Percentiles rank a stretch among this genome's conserved stretches.
These are phyloP conservation scores for Halesus radiatus DNA, from an alignment of 1,140 invertebrate species.

Conservation along the genomic window DNA sequence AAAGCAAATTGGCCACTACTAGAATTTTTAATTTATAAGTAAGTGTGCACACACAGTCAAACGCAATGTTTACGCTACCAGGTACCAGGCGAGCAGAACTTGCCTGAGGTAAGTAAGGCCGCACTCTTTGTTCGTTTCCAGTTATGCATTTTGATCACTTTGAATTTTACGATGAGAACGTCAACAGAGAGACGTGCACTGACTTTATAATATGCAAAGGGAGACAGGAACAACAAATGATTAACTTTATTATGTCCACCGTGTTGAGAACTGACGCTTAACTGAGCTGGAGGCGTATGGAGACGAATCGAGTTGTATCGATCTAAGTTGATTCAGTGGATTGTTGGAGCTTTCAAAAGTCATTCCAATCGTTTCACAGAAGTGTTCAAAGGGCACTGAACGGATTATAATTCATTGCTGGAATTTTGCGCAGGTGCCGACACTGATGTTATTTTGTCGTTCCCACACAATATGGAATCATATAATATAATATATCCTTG, in stretches of 20 bases:
- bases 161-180: conserved; percentile 5
- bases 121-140: too few relatives aligned
- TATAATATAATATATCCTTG: not conserved
- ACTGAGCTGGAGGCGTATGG: too few relatives aligned
- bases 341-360: not conserved
- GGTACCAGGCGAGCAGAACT: too few relatives aligned
- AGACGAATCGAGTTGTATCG: too few relatives aligned
- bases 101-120: too few relatives aligned
- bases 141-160: conserved; percentile 1
- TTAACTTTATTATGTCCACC: not conserved
- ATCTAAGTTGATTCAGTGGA: not conserved
- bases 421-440: not conserved
- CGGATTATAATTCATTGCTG: conserved; percentile 5
- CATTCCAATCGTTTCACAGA: not conserved
- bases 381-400: not conserved
- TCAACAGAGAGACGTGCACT: not conserved
- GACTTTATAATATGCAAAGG: not conserved
- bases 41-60: too few relatives aligned
- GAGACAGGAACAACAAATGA: not conserved
- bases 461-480: not conserved
- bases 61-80: too few relatives aligned
- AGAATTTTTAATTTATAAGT: too few relatives aligned
- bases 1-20: too few relatives aligned
- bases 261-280: too few relatives aligned
- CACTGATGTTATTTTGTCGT: not conserved